A percentile compares a stretch with the other conserved stretches of the same genome.
Evolutionary conservation across 2,888 invertebrate genomes (phyloP).

Genomic region (Cerastoderma edule): DNA sequence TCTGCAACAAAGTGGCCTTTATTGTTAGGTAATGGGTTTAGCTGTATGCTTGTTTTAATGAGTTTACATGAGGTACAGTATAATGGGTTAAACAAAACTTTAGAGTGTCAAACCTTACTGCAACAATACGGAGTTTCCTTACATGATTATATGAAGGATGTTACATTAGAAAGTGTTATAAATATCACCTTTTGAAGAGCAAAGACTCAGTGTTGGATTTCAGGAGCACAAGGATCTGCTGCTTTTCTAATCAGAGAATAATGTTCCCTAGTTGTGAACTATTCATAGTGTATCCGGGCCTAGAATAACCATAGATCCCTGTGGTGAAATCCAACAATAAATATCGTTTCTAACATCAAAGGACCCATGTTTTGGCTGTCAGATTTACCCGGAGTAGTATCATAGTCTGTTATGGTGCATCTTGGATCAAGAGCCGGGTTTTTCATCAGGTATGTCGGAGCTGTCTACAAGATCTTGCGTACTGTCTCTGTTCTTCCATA

Average conservation of each 20-base stretch:
- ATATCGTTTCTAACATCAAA: not conserved
- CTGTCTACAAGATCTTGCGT: constrained; percentile 59
- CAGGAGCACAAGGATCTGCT: too few relatives aligned
- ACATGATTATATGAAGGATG: not conserved
- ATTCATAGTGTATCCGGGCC: not conserved
- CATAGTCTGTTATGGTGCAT: not conserved
- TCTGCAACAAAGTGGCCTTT: not conserved
- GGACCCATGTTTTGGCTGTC: not conserved
- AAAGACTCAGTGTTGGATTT: too few relatives aligned
- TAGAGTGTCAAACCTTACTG: too few relatives aligned
- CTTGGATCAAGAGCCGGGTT: constrained; percentile 17
- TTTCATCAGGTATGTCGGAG: constrained; percentile 45
- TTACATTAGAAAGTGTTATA: not conserved
- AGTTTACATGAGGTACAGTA: not conserved
- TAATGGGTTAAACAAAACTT: too few relatives aligned
- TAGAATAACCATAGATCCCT: not conserved
- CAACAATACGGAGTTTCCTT: too few relatives aligned
- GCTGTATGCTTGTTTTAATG: not conserved
- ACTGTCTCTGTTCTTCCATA: constrained; percentile 66
- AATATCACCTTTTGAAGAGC: too few relatives aligned
- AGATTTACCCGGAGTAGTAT: not conserved
- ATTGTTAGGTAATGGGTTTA: not conserved
- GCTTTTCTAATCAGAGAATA: not conserved
- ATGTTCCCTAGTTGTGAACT: not conserved
- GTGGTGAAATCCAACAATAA: not conserved